Conservation (phyloP, 2,888 invertebrate species). For the Agrotis exclamationis region DNA sequence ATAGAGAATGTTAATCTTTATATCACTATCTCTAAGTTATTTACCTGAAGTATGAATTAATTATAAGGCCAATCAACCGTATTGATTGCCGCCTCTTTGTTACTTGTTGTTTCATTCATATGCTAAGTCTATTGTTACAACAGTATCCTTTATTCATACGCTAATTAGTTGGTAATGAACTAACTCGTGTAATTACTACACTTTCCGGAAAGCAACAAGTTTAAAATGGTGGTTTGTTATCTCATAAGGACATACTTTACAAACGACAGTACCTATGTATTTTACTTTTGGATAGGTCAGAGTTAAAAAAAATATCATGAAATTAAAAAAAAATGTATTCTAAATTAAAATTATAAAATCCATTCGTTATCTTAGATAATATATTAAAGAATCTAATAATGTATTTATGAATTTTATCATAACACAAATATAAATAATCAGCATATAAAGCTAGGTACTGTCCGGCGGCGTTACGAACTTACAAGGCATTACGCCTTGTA, state of each 20-base stretch:
- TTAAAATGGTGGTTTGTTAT: not conserved
- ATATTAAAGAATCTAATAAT: too few species aligned
- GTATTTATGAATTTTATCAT: too few species aligned
- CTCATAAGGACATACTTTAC: not conserved
- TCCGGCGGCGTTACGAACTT: too few species aligned
- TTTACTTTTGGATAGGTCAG: too few species aligned
- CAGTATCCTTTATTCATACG: conserved; percentile 30
- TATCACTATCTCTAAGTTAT: not conserved
- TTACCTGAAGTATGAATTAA: conserved; percentile 14
- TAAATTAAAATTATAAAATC: too few species aligned
- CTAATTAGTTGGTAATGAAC: conserved; percentile 16
- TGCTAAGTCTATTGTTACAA: conserved; percentile 13
- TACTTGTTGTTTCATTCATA: conserved; percentile 29
- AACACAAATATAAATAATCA: too few species aligned
- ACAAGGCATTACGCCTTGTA: too few species aligned
- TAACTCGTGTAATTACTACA: conserved; percentile 9
- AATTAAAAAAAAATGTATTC: too few species aligned
- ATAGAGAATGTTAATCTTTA: not conserved
- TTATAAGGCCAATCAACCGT: conserved; percentile 25
- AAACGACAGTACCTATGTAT: too few species aligned
- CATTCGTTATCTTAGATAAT: too few species aligned
- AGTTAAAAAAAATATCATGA: too few species aligned
- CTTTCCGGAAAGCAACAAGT: not conserved
- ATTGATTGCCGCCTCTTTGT: conserved; percentile 14
- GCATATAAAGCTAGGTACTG: too few species aligned